Conservation (phyloP, 2,888 invertebrate species). For the Adelphocoris suturalis region DNA sequence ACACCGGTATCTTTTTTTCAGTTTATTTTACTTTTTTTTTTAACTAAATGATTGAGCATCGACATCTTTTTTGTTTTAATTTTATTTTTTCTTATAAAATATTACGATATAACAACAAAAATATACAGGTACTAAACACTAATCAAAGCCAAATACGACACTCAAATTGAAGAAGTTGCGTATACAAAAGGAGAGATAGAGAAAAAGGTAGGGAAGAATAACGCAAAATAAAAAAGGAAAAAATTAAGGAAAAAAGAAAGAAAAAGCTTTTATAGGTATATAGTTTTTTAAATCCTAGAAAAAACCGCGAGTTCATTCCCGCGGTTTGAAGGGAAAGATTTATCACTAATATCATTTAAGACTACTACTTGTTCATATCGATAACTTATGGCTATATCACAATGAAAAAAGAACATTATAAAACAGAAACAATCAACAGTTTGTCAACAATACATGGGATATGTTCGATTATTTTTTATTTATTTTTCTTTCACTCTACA, state of each 20-base stretch:
- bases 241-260: too few species aligned
- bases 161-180: constrained; percentile 54
- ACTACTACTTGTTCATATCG: constrained; percentile 71
- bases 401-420: constrained; percentile 74
- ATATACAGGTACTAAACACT: constrained; percentile 74
- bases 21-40: background rate
- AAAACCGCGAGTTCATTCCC: constrained; percentile 32
- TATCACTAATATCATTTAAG: constrained; percentile 63
- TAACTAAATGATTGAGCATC: constrained; percentile 73
- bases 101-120: constrained; percentile 69
- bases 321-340: constrained; percentile 14
- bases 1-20: background rate
- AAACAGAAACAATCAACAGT: constrained; percentile 75
- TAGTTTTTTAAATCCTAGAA: constrained; percentile 40
- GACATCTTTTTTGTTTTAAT: constrained; percentile 54
- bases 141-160: constrained; percentile 61
- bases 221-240: background rate
- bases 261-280: constrained; percentile 3
- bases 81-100: constrained; percentile 41
- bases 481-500: constrained; percentile 62
- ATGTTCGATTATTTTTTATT: constrained; percentile 73
- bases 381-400: constrained; percentile 76
- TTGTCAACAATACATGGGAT: constrained; percentile 75
- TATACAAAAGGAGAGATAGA: constrained; percentile 63
- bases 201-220: constrained; percentile 30